Percentiles rank a stretch among this genome's conserved stretches.
phyloP scores from a whole-genome alignment of 2,797 vertebrate species.

The Darevskia nairensis region DNA sequence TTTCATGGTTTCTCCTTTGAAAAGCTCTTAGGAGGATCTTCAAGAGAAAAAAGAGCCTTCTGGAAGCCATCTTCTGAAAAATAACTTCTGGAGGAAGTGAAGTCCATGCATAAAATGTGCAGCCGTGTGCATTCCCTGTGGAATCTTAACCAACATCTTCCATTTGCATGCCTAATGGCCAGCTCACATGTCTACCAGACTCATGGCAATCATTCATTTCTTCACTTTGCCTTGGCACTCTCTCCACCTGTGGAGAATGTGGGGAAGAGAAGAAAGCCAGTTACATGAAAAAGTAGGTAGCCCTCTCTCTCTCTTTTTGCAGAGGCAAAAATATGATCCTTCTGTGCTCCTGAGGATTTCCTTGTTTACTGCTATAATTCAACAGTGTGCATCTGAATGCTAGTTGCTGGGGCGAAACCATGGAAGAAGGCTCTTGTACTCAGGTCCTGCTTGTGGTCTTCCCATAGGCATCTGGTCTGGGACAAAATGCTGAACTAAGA shows the following conservation, averaged over 20 bases:
- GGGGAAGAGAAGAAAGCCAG: not conserved
- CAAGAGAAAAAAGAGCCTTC: not conserved
- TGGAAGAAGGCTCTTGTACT: no score
- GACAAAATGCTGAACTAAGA: no score
- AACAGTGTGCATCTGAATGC: not conserved
- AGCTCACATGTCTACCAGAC: not conserved
- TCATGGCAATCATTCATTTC: not conserved
- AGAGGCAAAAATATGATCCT: not conserved
- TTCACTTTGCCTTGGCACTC: not conserved
- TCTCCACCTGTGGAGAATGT: not conserved
- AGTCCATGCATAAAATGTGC: not conserved
- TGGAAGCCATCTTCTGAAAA: not conserved
- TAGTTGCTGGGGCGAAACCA: no score
- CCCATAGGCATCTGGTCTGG: no score
- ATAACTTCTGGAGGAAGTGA: not conserved
- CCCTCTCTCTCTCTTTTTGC: not conserved
- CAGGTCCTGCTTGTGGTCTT: no score
- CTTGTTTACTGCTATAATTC: not conserved
- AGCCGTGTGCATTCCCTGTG: not conserved
- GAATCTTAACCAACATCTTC: not conserved
- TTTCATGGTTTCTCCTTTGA: not conserved
- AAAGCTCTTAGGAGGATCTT: not conserved
- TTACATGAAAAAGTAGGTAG: not conserved
- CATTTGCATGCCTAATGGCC: not conserved
- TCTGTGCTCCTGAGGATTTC: not conserved